Evolutionary conservation across 1,140 invertebrate species (phyloP), one percentile per base, ranked within the genome.

Genomic region (Cardiocondyla obscurior): DNA sequence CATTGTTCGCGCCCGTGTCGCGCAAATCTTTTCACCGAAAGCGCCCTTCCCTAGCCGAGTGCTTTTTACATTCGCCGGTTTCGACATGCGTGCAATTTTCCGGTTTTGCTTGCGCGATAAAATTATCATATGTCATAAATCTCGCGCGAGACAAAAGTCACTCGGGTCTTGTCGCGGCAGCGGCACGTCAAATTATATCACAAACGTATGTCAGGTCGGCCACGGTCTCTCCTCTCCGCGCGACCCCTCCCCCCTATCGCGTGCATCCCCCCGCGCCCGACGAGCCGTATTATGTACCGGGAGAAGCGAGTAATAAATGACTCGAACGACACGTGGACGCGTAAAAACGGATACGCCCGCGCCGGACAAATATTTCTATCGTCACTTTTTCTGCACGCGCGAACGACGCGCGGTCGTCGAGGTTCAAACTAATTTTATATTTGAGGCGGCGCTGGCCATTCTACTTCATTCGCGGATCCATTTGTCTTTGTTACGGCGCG

Each of bases 301-400:
- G 33, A 69, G 69, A 67, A 55, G 74, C 28, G 87, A 85, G 90
- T 91, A 90, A 92, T 92, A 90, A 89, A 90, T 89, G 89, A 90
- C 91, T 91, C 88, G 87, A 83, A 87, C 82, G 88, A 88, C 87
- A 85, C 86, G 84, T 81, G 85, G 87, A 82, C 85, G 84, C 86
- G 86, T 46, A 64, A 73, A 64, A 74, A 46, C 70, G 69, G 30
- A 58, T 58, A 51, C 42, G 19, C 6, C 25, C 53, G 28, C 42
- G 55, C 39, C 69, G 39, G 39, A 19, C 81, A 42, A 62, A 62
- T 74, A 82, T 82, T 74, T 62, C 58, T 62, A 62, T 42, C 42
- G 46, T 16, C 30, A 16, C 39, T 77, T 69, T 79, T 58, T 16
- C 16, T 12, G 33, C 30, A 7, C 65, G 36, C 25, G 28, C 36